phyloP scores from a whole-genome alignment of 2,797 vertebrate genomes.

The Myripristis jacobus region DNA sequence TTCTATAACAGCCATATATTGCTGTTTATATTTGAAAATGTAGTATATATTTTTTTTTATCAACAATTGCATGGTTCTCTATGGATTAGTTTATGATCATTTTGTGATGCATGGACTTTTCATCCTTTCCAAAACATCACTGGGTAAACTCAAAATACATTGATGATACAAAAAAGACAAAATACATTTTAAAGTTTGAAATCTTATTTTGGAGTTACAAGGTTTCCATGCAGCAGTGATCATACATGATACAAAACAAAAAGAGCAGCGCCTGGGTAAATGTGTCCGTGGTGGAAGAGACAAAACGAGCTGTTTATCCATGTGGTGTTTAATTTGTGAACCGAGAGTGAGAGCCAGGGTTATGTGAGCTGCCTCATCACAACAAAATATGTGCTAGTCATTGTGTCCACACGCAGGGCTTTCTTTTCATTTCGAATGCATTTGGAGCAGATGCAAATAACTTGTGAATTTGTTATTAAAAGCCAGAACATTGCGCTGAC shows the following conservation, averaged over 20 bases:
- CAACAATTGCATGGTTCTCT: too few species aligned
- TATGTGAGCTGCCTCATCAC: conserved; percentile 31
- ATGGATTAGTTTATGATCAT: not conserved
- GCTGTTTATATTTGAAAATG: too few species aligned
- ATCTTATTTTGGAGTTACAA: too few species aligned
- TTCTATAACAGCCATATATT: too few species aligned
- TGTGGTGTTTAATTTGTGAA: conserved; percentile 53
- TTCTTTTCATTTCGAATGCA: conserved; percentile 51
- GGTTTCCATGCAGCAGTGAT: not conserved
- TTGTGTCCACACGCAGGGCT: conserved; percentile 33
- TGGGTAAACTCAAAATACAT: not conserved
- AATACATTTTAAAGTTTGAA: too few species aligned
- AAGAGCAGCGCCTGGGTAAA: conserved; percentile 25
- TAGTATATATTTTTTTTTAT: too few species aligned
- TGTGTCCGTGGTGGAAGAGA: conserved; percentile 14
- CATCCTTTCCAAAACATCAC: not conserved
- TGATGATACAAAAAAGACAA: too few species aligned
- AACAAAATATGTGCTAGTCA: conserved; percentile 43
- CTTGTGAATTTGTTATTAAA: conserved; percentile 31
- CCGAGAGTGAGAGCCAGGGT: conserved; percentile 41
- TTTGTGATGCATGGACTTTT: conserved; percentile 16
- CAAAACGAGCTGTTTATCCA: conserved; percentile 39
- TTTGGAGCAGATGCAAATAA: conserved; percentile 55
- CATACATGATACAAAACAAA: conserved; percentile 7
- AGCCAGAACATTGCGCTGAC: conserved; percentile 13